Base-by-base conservation (phyloP, 2,113 vertebrate genomes). In the Charadrius vociferus region DNA sequence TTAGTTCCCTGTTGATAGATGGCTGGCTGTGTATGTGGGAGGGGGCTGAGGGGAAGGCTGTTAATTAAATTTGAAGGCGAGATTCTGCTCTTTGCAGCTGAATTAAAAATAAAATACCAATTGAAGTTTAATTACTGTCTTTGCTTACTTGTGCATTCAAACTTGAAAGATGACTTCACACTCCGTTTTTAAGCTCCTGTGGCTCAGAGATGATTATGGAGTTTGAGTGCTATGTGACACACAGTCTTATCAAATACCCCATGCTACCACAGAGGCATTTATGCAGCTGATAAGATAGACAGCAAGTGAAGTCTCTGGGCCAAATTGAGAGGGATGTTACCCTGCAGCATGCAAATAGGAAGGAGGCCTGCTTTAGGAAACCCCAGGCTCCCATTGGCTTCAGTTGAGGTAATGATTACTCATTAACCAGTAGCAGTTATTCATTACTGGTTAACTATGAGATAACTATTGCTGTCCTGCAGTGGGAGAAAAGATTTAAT, bases 51-150 rank as follows among this genome's bases (percentile, higher is more conserved):
- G 81, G 86, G 77, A 96, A 96, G 52, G 88, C 59, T 97, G 97
- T 98, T 98, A 98, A 98, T 98, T 98, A 98, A 98, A 98, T 98
- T 93, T 98, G 96, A 98, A 98, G 97, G 97, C 52, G 12, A 86
- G 88, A 98, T 96, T 98, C 96, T 98, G 83, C 88, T 98, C 88
- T 98, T 98, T 98, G 87, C 95, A 97, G 96, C 93, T 96, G 97
- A 98, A 98, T 98, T 98, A 98, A 97, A 98, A 98, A 98, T 96
- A 97, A 98, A 98, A 98, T 97, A 95, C 92, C 98, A 98, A 98
- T 97, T 98, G 97, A 98, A 98, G 98, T 98, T 98, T 98, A 98
- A 98, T 98, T 98, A 97, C 96, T 98, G 96, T 98, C 95, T 97
- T 98, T 98, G 98, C 97, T 97, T 95, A 88, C 97, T 98, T 98